Base-by-base conservation (phyloP, 2,113 vertebrate species). In the Notarius quadriscutis region DNA sequence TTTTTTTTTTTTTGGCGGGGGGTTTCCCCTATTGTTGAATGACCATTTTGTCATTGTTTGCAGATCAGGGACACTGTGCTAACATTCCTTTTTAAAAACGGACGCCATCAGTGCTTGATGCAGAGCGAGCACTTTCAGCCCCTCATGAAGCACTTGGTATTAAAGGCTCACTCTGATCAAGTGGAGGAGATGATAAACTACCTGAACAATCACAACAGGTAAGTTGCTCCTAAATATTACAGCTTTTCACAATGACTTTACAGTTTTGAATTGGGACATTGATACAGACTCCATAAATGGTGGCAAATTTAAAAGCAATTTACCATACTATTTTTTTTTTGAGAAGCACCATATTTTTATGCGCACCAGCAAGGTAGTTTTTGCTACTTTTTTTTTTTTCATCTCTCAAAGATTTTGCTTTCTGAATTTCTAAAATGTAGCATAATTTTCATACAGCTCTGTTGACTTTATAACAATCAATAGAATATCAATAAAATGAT, bases 51-150 rank as follows among this genome's bases (percentile, higher is more conserved):
- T 50, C 58, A 12, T 15, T 62, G 7, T 82, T 84, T 87, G 14
- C 90, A 99, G 98, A 93, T 99, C 78, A 95, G 93, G 88, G 95
- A 94, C 51, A 93, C 96, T 3, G 93, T 97, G 60, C 91, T 98
- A 89, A 94, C 93, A 1, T 95, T 93, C 41, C 92, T 98, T 84
- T 93, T 93, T 88, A 93, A 91, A 18, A 95, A 94, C 71, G 94
- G 96, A 53, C 94, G 94, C 0, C 95, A 96, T 34, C 95, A 96
- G 85, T 94, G 94, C 67, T 91, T 99, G 89, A 63, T 95, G 55
- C 95, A 95, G 89, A 96, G 95, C 9, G 96, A 96, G 87, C 96
- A 97, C 93, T 97, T 97, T 4, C 88, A 90, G 14, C 81, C 94
- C 20, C 87, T 99, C 91, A 97, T 96, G 90, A 91, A 94, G 86